Percentiles rank a stretch among this genome's conserved stretches.
These are phyloP conservation scores for Leptopilina drosophilae DNA, from an alignment of 2,888 invertebrate species.

Conservation along the genomic window DNA sequence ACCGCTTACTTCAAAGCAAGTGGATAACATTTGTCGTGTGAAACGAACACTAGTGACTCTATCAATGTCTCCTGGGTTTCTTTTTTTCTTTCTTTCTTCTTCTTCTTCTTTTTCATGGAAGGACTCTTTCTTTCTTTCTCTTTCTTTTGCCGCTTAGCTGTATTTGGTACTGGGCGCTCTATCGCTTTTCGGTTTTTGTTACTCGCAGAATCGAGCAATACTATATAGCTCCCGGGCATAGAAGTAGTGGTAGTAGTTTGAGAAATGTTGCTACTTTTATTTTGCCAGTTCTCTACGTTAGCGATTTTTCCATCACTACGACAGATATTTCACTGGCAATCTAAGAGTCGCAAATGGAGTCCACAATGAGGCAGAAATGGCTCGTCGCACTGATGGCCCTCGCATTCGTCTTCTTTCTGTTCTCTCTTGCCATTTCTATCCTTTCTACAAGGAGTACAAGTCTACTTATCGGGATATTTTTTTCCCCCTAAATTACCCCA, in stretches of 20 bases:
- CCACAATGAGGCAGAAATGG: constrained; percentile 76
- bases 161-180: constrained; percentile 59
- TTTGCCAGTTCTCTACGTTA: constrained; percentile 73
- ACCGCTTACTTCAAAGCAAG: constrained; percentile 57
- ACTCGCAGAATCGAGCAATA: constrained; percentile 51
- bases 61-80: constrained; percentile 74
- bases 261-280: constrained; percentile 76
- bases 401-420: constrained; percentile 72
- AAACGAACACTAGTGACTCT: constrained; percentile 68
- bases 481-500: not conserved
- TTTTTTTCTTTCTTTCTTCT: constrained; percentile 53
- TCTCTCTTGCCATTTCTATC: constrained; percentile 56
- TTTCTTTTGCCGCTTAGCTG: constrained; percentile 37
- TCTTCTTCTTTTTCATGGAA: too few relatives aligned
- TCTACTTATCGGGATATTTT: constrained; percentile 40
- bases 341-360: constrained; percentile 77
- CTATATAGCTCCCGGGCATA: constrained; percentile 51
- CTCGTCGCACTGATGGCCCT: constrained; percentile 71
- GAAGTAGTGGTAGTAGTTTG: constrained; percentile 56
- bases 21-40: constrained; percentile 69
- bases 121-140: constrained; percentile 48
- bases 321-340: constrained; percentile 76
- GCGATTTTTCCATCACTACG: constrained; percentile 76
- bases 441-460: not conserved
- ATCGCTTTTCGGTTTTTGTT: constrained; percentile 73